Percentiles rank a stretch among this genome's conserved stretches.
Conservation (phyloP, 2,888 invertebrate species). For the Cheilosia soror region DNA sequence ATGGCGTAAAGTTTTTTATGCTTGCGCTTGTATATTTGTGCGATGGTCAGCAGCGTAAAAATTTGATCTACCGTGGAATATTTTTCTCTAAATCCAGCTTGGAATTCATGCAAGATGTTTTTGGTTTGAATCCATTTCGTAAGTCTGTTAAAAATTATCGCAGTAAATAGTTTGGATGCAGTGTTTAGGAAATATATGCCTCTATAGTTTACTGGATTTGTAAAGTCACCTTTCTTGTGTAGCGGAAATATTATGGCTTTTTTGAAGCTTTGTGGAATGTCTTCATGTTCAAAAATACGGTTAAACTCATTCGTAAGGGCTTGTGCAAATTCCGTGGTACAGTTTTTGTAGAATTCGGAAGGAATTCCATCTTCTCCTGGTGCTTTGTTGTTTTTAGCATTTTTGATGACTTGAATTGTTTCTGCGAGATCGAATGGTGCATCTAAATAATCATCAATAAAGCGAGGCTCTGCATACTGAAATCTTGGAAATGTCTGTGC, state of each 20-base stretch:
- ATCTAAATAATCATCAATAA: neutral
- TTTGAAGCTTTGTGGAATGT: neutral
- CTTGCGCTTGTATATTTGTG: no score
- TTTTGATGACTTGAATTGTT: neutral
- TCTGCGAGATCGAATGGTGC: neutral
- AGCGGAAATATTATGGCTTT: no score
- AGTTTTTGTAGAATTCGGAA: conserved; percentile 1
- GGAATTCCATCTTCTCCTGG: conserved; percentile 19
- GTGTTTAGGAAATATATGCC: no score
- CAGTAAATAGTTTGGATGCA: no score
- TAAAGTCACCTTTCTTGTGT: no score
- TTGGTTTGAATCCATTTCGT: neutral
- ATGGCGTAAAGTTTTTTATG: no score
- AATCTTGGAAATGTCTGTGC: neutral
- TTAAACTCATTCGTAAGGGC: neutral
- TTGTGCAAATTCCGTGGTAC: neutral
- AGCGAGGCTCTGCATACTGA: conserved; percentile 8
- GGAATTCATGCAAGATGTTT: conserved; percentile 3
- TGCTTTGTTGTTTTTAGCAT: conserved; percentile 8
- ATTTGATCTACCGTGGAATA: conserved; percentile 2
- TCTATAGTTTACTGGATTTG: no score
- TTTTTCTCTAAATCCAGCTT: conserved; percentile 3
- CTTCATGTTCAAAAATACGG: neutral
- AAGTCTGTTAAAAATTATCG: neutral
- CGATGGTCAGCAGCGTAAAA: neutral